A percentile compares a stretch with the other conserved stretches of the same genome.
phyloP scores from a whole-genome alignment of 2,797 vertebrate genomes.

The Phalloptychus januarius region DNA sequence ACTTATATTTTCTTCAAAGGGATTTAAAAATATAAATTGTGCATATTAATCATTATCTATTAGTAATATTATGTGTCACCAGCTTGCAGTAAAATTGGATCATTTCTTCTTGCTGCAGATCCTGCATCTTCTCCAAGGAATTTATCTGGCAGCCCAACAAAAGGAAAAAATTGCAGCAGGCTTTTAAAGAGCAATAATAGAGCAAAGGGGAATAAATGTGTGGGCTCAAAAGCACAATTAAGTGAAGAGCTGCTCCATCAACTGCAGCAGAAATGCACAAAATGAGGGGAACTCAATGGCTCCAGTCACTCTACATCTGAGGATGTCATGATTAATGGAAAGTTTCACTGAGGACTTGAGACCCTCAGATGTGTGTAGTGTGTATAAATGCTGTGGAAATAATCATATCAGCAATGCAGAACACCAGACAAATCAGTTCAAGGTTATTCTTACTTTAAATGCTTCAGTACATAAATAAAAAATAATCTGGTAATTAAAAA shows the following conservation, averaged over 20 bases:
- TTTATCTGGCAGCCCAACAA: conserved; percentile 14
- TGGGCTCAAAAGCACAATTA: conserved; percentile 28
- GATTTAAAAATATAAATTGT: not conserved
- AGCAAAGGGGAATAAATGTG: conserved; percentile 14
- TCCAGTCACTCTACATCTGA: conserved; percentile 19
- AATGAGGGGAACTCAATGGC: conserved; percentile 46
- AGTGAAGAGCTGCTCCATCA: not conserved
- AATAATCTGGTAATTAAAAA: not conserved
- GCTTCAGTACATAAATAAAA: not conserved
- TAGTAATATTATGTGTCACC: not conserved
- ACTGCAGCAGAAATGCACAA: conserved; percentile 23
- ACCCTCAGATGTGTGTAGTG: not conserved
- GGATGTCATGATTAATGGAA: conserved; percentile 27
- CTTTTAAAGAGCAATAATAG: not conserved
- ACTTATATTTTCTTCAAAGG: not conserved
- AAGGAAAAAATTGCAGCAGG: conserved; percentile 6
- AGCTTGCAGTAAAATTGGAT: not conserved
- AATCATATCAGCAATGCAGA: conserved; percentile 3
- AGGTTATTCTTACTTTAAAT: not conserved
- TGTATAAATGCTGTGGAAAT: conserved; percentile 4
- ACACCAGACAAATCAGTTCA: not conserved
- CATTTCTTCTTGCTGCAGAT: not conserved
- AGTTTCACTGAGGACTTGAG: conserved; percentile 11
- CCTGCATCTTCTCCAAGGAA: not conserved
- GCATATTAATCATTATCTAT: conserved; percentile 11